Evolutionary conservation across 2,113 vertebrate genomes (phyloP).

Genomic region (Callipepla squamata): DNA sequence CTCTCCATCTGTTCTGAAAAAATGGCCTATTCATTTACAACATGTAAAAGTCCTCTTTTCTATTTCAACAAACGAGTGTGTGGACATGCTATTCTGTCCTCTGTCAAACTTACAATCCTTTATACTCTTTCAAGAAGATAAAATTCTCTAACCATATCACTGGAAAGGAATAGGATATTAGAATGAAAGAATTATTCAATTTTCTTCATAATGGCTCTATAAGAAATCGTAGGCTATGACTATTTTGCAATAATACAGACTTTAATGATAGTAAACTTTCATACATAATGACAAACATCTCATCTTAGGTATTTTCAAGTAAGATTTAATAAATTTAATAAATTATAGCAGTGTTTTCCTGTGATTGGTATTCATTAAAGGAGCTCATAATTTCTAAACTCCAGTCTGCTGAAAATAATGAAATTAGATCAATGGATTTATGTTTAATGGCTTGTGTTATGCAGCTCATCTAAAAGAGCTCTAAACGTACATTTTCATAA

Average conservation of each 20-base stretch:
- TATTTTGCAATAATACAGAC: conserved; percentile 16
- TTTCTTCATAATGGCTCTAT: not conserved
- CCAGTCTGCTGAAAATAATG: conserved; percentile 61
- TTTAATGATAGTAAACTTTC: not conserved
- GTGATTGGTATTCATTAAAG: conserved; percentile 19
- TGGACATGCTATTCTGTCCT: not conserved
- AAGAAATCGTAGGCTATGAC: not conserved
- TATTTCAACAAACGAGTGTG: not conserved
- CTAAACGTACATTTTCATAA: conserved; percentile 59
- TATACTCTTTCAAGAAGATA: not conserved
- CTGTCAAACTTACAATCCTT: not conserved
- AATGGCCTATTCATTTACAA: not conserved
- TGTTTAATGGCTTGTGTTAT: conserved; percentile 69
- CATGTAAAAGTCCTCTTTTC: not conserved
- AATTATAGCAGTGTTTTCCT: not conserved
- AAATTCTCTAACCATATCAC: not conserved
- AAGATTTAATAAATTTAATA: conserved; percentile 48
- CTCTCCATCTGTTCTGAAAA: not conserved
- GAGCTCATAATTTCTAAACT: conserved; percentile 54
- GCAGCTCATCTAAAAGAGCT: conserved; percentile 63
- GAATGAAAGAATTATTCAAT: not conserved
- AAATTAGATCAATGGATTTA: conserved; percentile 61
- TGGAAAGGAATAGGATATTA: not conserved
- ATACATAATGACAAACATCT: not conserved
- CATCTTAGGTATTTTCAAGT: conserved; percentile 16